Percentiles rank a stretch among this genome's conserved stretches.
Evolutionary conservation across 1,140 invertebrate genomes (phyloP).

Genomic region (Neocloeon triangulifer): DNA sequence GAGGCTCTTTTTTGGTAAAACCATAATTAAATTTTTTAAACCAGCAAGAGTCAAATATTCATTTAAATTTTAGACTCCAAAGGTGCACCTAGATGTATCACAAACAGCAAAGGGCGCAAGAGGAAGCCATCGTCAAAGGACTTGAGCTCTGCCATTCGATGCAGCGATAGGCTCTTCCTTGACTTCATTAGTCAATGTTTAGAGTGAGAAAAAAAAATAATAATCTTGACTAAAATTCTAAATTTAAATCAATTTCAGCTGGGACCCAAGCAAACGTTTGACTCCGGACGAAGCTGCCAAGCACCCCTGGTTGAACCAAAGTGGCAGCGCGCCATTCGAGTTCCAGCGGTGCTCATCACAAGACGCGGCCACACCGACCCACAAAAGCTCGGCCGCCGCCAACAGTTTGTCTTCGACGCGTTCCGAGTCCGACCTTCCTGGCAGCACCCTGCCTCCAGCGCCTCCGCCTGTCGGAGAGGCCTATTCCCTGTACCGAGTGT

Average conservation of each 20-base stretch:
- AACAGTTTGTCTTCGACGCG: slow-evolving; percentile 12
- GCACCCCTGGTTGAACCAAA: slow-evolving; percentile 44
- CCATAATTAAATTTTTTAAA: slow-evolving; percentile 1
- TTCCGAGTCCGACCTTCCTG: slow-evolving; percentile 11
- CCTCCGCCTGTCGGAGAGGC: slow-evolving; percentile 12
- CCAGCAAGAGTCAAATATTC: too few species aligned
- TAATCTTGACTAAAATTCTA: slow-evolving; percentile 1
- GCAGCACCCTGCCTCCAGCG: slow-evolving; percentile 17
- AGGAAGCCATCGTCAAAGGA: slow-evolving; percentile 65
- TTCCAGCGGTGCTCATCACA: slow-evolving; percentile 15
- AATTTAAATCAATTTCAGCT: slow-evolving; percentile 25
- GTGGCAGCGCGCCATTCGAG: slow-evolving; percentile 14
- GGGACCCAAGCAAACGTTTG: slow-evolving; percentile 83
- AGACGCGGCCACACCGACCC: slow-evolving; percentile 11
- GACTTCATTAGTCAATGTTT: slow-evolving; percentile 84
- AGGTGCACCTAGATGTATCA: slow-evolving; percentile 75
- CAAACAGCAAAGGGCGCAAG: slow-evolving; percentile 77
- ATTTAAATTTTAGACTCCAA: slow-evolving; percentile 77
- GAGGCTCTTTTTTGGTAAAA: slow-evolving; percentile 60
- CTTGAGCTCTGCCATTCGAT: slow-evolving; percentile 47
- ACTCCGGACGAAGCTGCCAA: slow-evolving; percentile 69
- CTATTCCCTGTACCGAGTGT: slow-evolving; percentile 18
- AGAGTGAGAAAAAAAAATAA: slow-evolving; percentile 55
- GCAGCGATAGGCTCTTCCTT: slow-evolving; percentile 74
- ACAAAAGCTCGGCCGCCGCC: slow-evolving; percentile 8